Evolutionary conservation across 2,888 invertebrate genomes (phyloP).

Genomic region (Drosophila borborema): DNA sequence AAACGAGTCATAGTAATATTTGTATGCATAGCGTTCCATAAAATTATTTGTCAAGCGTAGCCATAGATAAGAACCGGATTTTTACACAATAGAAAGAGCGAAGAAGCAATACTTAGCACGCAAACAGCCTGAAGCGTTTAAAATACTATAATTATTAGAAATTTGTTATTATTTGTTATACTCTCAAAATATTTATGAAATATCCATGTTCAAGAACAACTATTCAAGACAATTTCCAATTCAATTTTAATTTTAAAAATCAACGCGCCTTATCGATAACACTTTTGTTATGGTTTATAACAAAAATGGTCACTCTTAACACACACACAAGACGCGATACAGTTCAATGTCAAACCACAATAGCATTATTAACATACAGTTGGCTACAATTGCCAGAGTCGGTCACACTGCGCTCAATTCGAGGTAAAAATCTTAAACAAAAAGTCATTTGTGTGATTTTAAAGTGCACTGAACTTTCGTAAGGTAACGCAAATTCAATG

Average conservation of each 20-base stretch:
- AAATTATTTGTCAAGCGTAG: slow-evolving; percentile 8
- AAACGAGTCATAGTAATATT: slow-evolving; percentile 9
- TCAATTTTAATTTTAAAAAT: background rate
- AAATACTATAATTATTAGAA: background rate
- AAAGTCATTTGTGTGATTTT: slow-evolving; percentile 56
- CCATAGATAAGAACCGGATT: slow-evolving; percentile 27
- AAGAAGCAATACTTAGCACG: background rate
- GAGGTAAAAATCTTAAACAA: slow-evolving; percentile 59
- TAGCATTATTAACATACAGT: slow-evolving; percentile 34
- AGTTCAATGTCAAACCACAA: slow-evolving; percentile 17
- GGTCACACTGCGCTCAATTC: slow-evolving; percentile 48
- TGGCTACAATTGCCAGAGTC: slow-evolving; percentile 20
- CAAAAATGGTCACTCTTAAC: slow-evolving; percentile 26
- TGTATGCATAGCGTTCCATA: slow-evolving; percentile 7
- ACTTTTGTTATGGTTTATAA: background rate
- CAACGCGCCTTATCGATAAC: slow-evolving; percentile 17
- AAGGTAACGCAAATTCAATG: slow-evolving; percentile 50
- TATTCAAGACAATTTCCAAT: background rate
- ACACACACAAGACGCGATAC: slow-evolving; percentile 3
- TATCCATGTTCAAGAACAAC: background rate
- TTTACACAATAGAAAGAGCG: background rate
- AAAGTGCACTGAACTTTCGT: slow-evolving; percentile 57
- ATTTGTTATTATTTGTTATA: background rate
- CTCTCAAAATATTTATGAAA: background rate
- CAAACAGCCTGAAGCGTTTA: background rate